Conservation (phyloP, 2,888 invertebrate genomes). For the Limenitis camilla region DNA sequence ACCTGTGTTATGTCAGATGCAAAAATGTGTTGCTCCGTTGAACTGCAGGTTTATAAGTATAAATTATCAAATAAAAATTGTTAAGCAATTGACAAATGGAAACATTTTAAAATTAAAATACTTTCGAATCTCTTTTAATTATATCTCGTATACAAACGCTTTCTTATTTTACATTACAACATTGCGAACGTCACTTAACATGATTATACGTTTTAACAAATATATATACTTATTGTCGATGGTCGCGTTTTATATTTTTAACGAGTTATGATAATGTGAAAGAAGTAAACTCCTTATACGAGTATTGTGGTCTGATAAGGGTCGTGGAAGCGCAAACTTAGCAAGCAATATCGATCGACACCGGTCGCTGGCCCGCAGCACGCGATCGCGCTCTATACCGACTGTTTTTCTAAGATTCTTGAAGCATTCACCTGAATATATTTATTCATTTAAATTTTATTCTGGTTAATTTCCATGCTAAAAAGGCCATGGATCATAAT, state of each 20-base stretch:
- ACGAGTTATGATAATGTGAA: background rate
- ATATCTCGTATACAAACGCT: too few species aligned
- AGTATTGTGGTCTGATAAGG: constrained; percentile 38
- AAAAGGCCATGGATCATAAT: constrained; percentile 5
- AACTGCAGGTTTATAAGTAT: background rate
- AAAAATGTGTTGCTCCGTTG: constrained; percentile 12
- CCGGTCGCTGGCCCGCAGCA: constrained; percentile 51
- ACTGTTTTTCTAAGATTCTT: constrained; percentile 28
- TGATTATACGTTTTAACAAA: too few species aligned
- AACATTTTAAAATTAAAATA: too few species aligned
- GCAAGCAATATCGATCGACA: constrained; percentile 64
- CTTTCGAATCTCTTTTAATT: too few species aligned
- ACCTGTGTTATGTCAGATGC: background rate
- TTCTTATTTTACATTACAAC: too few species aligned
- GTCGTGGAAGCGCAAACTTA: constrained; percentile 56
- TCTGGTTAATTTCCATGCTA: background rate
- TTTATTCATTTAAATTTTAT: too few species aligned
- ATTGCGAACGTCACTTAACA: too few species aligned
- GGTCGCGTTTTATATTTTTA: background rate
- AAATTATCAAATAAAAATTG: too few species aligned
- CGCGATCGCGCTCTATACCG: constrained; percentile 63
- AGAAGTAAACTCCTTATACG: constrained; percentile 22
- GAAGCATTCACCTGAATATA: background rate
- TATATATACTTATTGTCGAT: too few species aligned
- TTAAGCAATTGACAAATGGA: too few species aligned